Evolutionary conservation across 1,140 invertebrate species (phyloP), one percentile per base, ranked within the genome.

Genomic region (Drosophila chauvacae): DNA sequence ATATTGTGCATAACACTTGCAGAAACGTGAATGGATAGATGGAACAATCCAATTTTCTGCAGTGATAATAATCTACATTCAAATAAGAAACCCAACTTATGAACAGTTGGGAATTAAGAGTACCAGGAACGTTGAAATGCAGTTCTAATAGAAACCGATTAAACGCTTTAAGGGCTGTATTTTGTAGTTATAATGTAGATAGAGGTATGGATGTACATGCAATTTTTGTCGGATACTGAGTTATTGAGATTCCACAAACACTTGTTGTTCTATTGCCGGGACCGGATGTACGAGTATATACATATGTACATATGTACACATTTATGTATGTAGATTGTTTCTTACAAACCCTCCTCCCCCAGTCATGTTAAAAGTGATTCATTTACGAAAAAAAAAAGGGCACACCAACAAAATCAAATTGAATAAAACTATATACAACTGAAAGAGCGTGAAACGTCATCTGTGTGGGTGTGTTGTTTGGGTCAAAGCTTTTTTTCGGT

Each of bases 401-500:
- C 53, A 48, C 35, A 30, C 44, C 26, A 48, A 50, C 7, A 13
- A 64, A 65, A 64, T 33, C 6, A 64, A 48, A 50, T 48, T 20
- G 18, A 68, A 33, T 50, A 60, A 64, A 60, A 33, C 28, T n/a
- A 42, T 42, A 59, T 28, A 13, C 14, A 42, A 42, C 28, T 55
- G 7, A 42, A 41, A 16, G 16, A 64, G 20, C 7, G 9, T 53
- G 3, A 35, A 53, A 53, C 13, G 14, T 14, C 30, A 53, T 53
- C 11, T 39, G 30, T 28, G 30, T 20, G 39, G 26, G 33, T 56
- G 48, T 35, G 50, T 33, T 48, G 64, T 44, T 56, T 30, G 33
- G 20, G 33, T 58, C 33, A 53, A 53, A 35, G 4, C n/a, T 45
- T 61, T 62, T 47, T 48, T 37, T 66, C 4, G 26, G 18, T 72